A percentile compares a stretch with the other conserved stretches of the same genome.
Conservation (phyloP, 2,888 invertebrate genomes). For the Galerucella calmariensis region DNA sequence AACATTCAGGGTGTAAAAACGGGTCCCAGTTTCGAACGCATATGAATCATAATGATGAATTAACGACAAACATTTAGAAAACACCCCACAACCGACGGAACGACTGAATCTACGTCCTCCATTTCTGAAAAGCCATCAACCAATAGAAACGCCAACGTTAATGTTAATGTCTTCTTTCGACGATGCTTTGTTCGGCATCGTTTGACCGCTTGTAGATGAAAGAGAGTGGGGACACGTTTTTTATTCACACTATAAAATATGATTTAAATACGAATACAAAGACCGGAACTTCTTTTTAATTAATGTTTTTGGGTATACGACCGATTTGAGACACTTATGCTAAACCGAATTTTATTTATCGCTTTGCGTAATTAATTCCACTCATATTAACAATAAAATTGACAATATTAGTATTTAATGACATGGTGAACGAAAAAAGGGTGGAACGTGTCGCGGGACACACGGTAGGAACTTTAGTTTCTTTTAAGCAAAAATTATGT, state of each 20-base stretch:
- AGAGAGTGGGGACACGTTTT: not conserved
- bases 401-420: no score
- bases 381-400: no score
- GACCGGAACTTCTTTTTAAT: no score
- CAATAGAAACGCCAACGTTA: conserved; percentile 36
- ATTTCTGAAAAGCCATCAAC: conserved; percentile 41
- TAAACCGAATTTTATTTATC: no score
- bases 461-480: no score
- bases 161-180: conserved; percentile 28
- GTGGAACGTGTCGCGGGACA: no score
- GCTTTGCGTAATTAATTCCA: no score
- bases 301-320: no score
- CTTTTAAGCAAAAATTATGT: no score
- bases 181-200: conserved; percentile 7
- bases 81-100: conserved; percentile 60
- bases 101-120: conserved; percentile 46
- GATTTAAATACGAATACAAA: not conserved
- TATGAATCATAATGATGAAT: conserved; percentile 68
- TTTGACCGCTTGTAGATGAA: conserved; percentile 9
- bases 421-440: no score
- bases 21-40: conserved; percentile 65
- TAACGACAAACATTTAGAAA: conserved; percentile 67
- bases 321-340: no score
- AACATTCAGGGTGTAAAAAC: conserved; percentile 65
- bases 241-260: not conserved